Base-by-base conservation (phyloP, 1,140 invertebrate genomes). In the Drosophila triauraria region DNA sequence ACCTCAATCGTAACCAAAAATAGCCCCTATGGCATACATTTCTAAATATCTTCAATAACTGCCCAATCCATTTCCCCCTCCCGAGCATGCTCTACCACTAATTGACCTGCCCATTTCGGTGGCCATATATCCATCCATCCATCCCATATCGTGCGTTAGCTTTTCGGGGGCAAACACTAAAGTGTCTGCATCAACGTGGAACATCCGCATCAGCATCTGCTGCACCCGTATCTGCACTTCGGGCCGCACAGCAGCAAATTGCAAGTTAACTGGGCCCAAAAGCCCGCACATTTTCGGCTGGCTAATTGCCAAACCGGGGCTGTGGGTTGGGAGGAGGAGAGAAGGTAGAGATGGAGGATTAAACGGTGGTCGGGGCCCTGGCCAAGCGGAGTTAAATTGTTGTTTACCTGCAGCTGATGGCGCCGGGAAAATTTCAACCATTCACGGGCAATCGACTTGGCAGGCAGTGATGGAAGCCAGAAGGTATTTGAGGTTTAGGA, bases 341-440 rank as follows among this genome's bases (percentile, higher is more conserved):
- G 35, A 13, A 38, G 17, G 13, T 15, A 13, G 8, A 17, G 12
- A 15, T 0, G 15, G 25, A 23, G 13, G 13, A 25, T 20, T 25
- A 42, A 67, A 47, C 38, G 43, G 35, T 38, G 51, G 25, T n/a
- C 13, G 30, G 43, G 43, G 35, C 20, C 32, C 27, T n/a, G 35
- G 15, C 43, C 27, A 40, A 42, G 57, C 50, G 51, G 54, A 76
- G 75, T 46, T 54, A 78, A 78, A 78, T 78, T 78, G 75, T 69
- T 68, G 75, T 78, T 78, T 78, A 78, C 75, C 75, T 78, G 40
- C 75, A 60, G 43, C 63, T 78, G 75, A 77, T 60, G 56, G 75
- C 57, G 63, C 27, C 42, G 42, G 53, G 20, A 25, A 50, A 59
- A 61, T 53, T 67, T 68, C 57, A 44, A 23, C 63, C 40, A 48